These are phyloP conservation scores for Etheostoma perlongum DNA, from an alignment of 2,797 vertebrate genomes.

Conservation along the genomic window DNA sequence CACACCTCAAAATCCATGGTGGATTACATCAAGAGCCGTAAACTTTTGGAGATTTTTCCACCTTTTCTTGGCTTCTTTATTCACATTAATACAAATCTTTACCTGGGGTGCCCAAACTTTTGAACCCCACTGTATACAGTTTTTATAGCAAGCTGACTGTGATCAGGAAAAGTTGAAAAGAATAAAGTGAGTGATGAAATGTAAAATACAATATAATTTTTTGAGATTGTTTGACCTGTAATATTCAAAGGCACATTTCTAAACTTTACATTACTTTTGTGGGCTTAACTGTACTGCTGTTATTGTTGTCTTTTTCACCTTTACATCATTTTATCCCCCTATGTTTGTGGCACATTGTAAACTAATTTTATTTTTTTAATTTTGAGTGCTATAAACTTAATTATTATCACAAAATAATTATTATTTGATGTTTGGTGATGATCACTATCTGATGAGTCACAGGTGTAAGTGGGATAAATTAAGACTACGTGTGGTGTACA, in stretches of 20 bases:
- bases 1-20: too few species aligned
- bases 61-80: too few species aligned
- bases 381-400: conserved; percentile 5
- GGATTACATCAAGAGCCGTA: too few species aligned
- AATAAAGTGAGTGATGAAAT: conserved; percentile 3
- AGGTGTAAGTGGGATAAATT: conserved; percentile 2
- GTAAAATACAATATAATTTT: neutral
- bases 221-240: neutral
- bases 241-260: conserved; percentile 8
- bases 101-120: too few species aligned
- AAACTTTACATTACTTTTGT: conserved; percentile 11
- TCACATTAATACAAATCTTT: too few species aligned
- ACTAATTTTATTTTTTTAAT: conserved; percentile 11
- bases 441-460: conserved; percentile 13
- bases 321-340: neutral
- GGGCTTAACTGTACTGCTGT: neutral
- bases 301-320: neutral
- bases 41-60: too few species aligned
- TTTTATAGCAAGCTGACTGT: neutral
- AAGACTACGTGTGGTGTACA: neutral
- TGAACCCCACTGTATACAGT: neutral
- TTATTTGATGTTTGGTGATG: conserved; percentile 13
- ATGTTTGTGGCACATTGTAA: conserved; percentile 14
- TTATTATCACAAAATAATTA: conserved; percentile 5
- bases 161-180: neutral